Evolutionary conservation across 2,888 invertebrate genomes (phyloP).

Genomic region (Napeogenes sylphis): DNA sequence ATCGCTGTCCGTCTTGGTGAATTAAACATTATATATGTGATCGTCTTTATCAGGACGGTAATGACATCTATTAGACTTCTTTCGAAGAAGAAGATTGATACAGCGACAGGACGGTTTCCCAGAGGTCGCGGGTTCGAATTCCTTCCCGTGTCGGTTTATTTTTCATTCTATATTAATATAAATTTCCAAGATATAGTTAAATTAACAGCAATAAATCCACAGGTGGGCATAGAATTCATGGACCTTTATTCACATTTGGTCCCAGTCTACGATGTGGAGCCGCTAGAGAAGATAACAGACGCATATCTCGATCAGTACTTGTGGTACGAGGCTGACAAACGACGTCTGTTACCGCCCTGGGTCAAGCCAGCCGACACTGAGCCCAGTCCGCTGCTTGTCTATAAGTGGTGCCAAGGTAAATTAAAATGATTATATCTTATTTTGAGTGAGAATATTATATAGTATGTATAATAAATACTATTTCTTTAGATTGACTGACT

Average conservation of each 20-base stretch:
- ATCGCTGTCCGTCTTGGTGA: no score
- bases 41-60: no score
- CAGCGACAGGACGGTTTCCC: no score
- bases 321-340: constrained; percentile 99
- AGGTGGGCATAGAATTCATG: constrained; percentile 99
- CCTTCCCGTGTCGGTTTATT: no score
- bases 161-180: no score
- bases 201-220: constrained; percentile 3
- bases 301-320: constrained; percentile 99
- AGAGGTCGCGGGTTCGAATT: no score
- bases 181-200: no score
- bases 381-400: constrained; percentile 93
- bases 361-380: constrained; percentile 99
- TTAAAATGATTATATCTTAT: background rate
- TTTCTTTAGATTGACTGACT: no score
- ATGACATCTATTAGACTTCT: no score
- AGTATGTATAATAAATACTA: no score
- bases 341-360: constrained; percentile 98
- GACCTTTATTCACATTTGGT: constrained; percentile 99
- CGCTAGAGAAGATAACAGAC: constrained; percentile 99
- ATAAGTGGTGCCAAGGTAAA: constrained; percentile 99
- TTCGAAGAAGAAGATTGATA: no score
- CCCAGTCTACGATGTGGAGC: constrained; percentile 99
- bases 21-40: no score
- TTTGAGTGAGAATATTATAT: background rate